Evolutionary conservation across 2,113 vertebrate species (phyloP).

Genomic region (Cairina moschata): DNA sequence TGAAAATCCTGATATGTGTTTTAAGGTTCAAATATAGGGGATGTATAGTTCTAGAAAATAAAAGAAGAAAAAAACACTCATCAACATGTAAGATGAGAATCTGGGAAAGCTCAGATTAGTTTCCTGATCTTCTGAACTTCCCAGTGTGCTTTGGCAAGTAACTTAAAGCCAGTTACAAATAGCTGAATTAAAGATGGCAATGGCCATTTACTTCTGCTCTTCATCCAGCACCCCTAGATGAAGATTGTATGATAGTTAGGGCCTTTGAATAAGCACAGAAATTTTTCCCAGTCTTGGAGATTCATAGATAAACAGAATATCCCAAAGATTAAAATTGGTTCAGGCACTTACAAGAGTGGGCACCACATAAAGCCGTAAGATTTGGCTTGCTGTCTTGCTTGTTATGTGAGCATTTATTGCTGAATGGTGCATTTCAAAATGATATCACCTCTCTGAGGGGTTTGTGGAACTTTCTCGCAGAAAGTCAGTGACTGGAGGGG

Average conservation of each 20-base stretch:
- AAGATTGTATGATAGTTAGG: not conserved
- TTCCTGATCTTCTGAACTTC: not conserved
- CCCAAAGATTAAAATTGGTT: not conserved
- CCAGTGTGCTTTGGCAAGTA: not conserved
- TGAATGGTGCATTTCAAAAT: not conserved
- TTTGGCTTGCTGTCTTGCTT: not conserved
- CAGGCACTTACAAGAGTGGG: not conserved
- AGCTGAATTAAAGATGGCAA: not conserved
- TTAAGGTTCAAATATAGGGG: not conserved
- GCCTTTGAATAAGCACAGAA: not conserved
- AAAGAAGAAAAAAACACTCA: not conserved
- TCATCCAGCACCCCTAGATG: not conserved
- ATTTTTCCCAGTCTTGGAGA: fast-evolving
- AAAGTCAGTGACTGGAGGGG: not conserved
- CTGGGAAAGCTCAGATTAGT: not conserved
- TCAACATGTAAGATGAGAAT: not conserved
- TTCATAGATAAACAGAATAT: not conserved
- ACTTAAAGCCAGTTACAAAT: not conserved
- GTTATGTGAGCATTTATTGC: not conserved
- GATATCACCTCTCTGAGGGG: not conserved
- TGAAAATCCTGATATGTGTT: not conserved
- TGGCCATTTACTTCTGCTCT: not conserved
- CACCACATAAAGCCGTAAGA: not conserved
- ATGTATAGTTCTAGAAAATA: not conserved
- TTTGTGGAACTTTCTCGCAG: not conserved